Base-by-base conservation (phyloP, 2,113 vertebrate species). In the rat (Rattus norvegicus) region DNA sequence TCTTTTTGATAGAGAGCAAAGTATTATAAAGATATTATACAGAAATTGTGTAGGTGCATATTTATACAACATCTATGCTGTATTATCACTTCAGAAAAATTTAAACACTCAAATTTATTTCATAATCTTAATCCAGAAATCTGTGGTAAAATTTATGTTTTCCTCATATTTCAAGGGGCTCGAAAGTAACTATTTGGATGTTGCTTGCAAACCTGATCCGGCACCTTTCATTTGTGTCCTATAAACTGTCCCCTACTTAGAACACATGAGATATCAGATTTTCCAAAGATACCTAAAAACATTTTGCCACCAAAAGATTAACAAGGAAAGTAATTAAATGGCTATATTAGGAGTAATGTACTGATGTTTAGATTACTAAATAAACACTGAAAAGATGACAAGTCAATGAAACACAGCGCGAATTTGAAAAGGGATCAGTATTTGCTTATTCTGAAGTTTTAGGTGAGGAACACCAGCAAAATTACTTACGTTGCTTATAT, bases 61-160 rank as follows among this genome's bases (percentile, higher is more conserved):
- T 54, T 56, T 92, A 65, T 19, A 95, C 2, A 85, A 90, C 22
- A 91, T 59, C 47, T 65, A 94, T n/a, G 43, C 43, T 43, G 39
- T 17, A 76, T 59, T 88, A 85, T 75, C 1, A 19, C 14, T 92
- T 88, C 63, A 93, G 26, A 89, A 95, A 97, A 79, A 17, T 26
- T 59, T 26, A 59, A n/a, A 59, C 10, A 59, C 33, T 81, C 33
- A 59, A 56, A 59, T 83, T 59, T 83, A 83, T 83, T 39, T 59
- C 54, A 83, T 20, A 39, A 83, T 83, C 54, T 83, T 59, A 81
- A 81, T 30, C 33, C 10, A 81, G 79, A 81, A 56, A 56, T 24
- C 33, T 79, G 28, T 79, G 49, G 26, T 52, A 79, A 79, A 17
- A 54, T 54, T 80, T 80, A 54, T 17, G 20, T n/a, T 83, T 59